phyloP scores from a whole-genome alignment of 2,888 invertebrate species.

The Heliconius ismenius region DNA sequence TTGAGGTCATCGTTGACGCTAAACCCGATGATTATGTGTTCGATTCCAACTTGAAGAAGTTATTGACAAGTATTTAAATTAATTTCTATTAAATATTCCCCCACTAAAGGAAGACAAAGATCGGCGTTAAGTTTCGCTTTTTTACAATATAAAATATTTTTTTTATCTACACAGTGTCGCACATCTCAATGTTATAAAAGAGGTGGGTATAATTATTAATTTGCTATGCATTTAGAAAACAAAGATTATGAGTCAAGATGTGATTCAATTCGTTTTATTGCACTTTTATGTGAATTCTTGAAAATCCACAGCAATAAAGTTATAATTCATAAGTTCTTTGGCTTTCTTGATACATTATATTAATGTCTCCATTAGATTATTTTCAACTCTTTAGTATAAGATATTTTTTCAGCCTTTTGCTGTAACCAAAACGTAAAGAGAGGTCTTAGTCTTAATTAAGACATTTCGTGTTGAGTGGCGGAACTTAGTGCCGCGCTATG shows the following conservation, averaged over 20 bases:
- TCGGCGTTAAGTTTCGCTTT: no score
- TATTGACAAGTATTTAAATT: no score
- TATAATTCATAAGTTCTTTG: background rate
- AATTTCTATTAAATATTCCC: no score
- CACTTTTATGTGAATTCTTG: slow-evolving; percentile 4
- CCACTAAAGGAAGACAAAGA: no score
- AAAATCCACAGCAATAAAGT: background rate
- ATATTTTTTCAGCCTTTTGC: no score
- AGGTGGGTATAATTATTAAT: background rate
- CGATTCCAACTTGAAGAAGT: no score
- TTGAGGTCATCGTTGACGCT: no score
- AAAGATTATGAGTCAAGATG: slow-evolving; percentile 18
- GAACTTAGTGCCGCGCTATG: background rate
- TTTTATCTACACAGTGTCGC: no score
- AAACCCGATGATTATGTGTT: no score
- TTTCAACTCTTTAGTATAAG: no score
- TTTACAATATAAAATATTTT: no score
- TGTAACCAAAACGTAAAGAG: no score
- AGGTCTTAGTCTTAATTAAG: background rate
- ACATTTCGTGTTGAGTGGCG: background rate
- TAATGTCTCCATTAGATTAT: background rate
- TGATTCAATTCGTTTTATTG: slow-evolving; percentile 14
- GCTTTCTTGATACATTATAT: background rate
- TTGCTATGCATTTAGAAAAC: background rate
- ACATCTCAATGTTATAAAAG: background rate